These are phyloP conservation scores for Sitobion miscanthi DNA, from an alignment of 1,140 invertebrate genomes.

Conservation along the genomic window DNA sequence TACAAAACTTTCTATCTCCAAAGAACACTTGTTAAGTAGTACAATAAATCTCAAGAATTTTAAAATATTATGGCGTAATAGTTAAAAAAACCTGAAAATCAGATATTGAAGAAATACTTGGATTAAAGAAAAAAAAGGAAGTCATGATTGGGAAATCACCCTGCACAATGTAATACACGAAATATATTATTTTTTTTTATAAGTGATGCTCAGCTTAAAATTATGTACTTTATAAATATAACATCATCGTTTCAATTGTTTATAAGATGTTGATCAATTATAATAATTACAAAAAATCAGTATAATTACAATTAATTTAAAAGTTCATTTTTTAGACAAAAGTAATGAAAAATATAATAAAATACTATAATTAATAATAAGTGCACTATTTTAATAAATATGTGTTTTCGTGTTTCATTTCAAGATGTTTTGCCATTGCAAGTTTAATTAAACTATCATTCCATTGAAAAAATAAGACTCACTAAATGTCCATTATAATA, in stretches of 20 bases:
- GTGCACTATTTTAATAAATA: neutral
- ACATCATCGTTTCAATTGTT: neutral
- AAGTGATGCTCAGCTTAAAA: neutral
- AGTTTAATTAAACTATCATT: neutral
- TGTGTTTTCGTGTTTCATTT: neutral
- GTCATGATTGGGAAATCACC: no score
- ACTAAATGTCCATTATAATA: neutral
- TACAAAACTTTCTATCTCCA: no score
- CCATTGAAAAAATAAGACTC: neutral
- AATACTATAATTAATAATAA: conserved; percentile 6
- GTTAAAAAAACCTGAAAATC: no score
- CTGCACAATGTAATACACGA: neutral
- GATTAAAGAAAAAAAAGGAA: no score
- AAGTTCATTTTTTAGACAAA: neutral
- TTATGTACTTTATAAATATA: no score
- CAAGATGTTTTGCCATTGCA: neutral
- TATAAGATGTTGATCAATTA: neutral
- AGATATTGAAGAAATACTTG: no score
- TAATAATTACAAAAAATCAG: neutral
- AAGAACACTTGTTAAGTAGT: no score
- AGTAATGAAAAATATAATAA: neutral
- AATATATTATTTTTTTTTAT: neutral
- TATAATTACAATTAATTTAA: neutral
- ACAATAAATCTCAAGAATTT: no score
- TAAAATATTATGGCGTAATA: no score